Evolutionary conservation across 2,888 invertebrate genomes (phyloP).

Genomic region (Chloroclysta siterata): DNA sequence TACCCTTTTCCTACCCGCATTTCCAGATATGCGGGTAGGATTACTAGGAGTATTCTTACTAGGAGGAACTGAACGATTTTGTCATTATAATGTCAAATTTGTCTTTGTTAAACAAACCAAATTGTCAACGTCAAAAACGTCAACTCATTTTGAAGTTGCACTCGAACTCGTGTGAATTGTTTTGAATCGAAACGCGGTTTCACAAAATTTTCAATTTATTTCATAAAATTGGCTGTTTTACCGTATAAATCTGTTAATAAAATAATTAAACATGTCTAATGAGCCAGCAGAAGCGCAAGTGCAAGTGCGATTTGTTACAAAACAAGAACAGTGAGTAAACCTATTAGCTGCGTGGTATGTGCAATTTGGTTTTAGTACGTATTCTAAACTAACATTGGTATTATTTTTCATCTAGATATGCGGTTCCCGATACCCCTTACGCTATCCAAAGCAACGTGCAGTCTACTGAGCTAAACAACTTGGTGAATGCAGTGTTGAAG

Average conservation of each 20-base stretch:
- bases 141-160: too few relatives aligned
- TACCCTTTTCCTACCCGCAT: too few relatives aligned
- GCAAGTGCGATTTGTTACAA: slow-evolving; percentile 91
- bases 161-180: slow-evolving; percentile 1
- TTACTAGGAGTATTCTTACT: too few relatives aligned
- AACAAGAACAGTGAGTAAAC: slow-evolving; percentile 91
- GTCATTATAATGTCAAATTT: too few relatives aligned
- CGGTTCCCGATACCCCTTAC: slow-evolving; percentile 93
- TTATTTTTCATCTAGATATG: slow-evolving; percentile 86
- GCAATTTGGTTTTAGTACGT: not conserved
- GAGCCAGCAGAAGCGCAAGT: slow-evolving; percentile 84
- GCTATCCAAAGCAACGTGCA: slow-evolving; percentile 91
- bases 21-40: too few relatives aligned
- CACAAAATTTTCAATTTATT: not conserved
- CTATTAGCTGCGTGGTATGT: slow-evolving; percentile 39
- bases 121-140: too few relatives aligned
- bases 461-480: slow-evolving; percentile 88
- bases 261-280: slow-evolving; percentile 52
- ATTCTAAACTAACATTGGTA: not conserved
- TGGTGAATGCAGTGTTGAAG: slow-evolving; percentile 91
- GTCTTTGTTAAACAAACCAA: too few relatives aligned
- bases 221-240: not conserved
- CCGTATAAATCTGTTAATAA: not conserved
- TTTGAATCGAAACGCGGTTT: slow-evolving; percentile 21
- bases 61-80: too few relatives aligned